Conservation (phyloP, 2,113 vertebrate species). For the Columbina picui region DNA sequence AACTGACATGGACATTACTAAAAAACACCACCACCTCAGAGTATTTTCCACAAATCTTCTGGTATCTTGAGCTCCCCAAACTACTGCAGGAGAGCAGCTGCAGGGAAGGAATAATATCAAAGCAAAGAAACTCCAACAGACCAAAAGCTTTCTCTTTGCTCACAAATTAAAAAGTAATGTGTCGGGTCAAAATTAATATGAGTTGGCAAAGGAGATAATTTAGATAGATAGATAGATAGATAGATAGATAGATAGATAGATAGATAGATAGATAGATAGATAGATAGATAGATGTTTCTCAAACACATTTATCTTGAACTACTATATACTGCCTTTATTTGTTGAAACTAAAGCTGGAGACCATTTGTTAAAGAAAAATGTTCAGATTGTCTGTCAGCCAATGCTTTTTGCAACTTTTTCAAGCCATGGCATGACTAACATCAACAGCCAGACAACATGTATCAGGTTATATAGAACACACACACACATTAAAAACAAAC, state of each 20-base stretch:
- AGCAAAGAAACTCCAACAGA: slow-evolving; percentile 55
- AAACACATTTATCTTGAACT: slow-evolving; percentile 2
- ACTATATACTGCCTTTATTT: neutral
- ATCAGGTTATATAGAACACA: neutral
- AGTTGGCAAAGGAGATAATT: neutral
- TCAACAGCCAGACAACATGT: neutral
- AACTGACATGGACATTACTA: slow-evolving; percentile 16
- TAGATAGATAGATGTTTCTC: neutral
- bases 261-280: neutral
- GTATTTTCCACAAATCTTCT: slow-evolving; percentile 57
- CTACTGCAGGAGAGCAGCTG: slow-evolving; percentile 66
- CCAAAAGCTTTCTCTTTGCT: neutral
- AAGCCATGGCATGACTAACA: neutral
- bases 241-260: neutral
- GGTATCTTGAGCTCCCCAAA: slow-evolving; percentile 24
- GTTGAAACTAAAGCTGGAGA: slow-evolving; percentile 8
- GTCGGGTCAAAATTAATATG: neutral
- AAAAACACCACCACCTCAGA: slow-evolving; percentile 24
- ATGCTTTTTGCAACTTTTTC: neutral
- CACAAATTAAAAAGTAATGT: slow-evolving; percentile 3
- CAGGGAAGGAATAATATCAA: slow-evolving; percentile 40
- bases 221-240: neutral
- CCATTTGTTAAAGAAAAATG: neutral
- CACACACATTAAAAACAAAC: neutral
- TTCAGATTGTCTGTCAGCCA: neutral